Base-by-base conservation (phyloP, 2,113 vertebrate species). In the Clarias batrachus region DNA sequence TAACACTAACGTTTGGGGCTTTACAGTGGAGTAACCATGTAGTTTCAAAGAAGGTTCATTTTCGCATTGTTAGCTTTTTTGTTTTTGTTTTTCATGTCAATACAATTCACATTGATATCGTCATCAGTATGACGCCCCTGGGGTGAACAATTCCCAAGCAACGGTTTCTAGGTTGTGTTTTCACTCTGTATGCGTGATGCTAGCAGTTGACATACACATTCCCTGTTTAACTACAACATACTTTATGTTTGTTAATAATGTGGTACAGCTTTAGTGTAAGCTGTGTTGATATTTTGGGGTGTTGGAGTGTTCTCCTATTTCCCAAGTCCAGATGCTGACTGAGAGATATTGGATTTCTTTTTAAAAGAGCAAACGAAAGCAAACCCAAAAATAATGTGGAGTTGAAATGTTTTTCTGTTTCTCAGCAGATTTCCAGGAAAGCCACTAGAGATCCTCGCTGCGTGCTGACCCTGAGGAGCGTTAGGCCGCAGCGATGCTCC, bases 401-500 rank as follows among this genome's bases (percentile, higher is more conserved):
- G 62, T 3, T 65, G 19, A 33, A 56, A 7, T 63, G 14, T 81
- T n/a, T 71, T 27, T 54, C 30, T 77, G 59, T 41, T 37, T 76
- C 52, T 63, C 81, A 77, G 70, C 81, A 82, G 80, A 76, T 25
- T 2, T 54, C 14, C 54, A 41, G 56, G 56, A 73, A 62, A 86
- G n/a, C 11, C 71, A 19, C 21, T 57, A 63, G 80, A 82, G 66
- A 52, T 82, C 86, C 80, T 2, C 12, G 1, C 66, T 74, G 54
- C 11, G 48, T 78, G 83, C 88, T 85, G 60, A 85, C 78, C 48
- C 48, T 56, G 79, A 27, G 33, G n/a, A 56, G 59, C 8, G 57
- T 52, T 16, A 30, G 85, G 11, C 41, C 17, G 76, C 60, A 33
- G 70, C 27, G 41, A 91, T 91, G 90, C 82, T 79, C 57, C 85